Evolutionary conservation across 2,888 invertebrate species (phyloP).

Genomic region (Drosophila neotestacea): DNA sequence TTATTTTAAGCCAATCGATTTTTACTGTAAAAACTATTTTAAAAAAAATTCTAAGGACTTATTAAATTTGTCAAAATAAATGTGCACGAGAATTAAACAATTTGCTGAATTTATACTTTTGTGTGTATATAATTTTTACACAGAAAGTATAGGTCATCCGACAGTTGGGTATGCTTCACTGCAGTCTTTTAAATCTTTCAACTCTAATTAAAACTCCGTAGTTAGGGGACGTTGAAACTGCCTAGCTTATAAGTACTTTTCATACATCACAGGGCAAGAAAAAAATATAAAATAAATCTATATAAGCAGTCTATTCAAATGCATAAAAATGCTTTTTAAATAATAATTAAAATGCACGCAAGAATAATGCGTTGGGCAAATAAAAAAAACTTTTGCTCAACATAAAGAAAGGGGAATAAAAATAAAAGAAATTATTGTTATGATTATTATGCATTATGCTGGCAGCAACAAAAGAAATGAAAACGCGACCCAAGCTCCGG

Average conservation of each 20-base stretch:
- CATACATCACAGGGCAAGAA: not conserved
- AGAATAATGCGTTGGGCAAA: slow-evolving; percentile 51
- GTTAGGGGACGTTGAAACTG: not conserved
- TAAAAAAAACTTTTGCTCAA: slow-evolving; percentile 41
- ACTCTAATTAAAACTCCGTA: not conserved
- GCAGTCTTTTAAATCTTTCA: not conserved
- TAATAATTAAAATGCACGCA: slow-evolving; percentile 69
- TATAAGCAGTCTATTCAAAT: slow-evolving; percentile 22
- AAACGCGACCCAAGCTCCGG: slow-evolving; percentile 53
- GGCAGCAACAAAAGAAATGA: slow-evolving; percentile 61
- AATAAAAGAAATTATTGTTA: slow-evolving; percentile 75
- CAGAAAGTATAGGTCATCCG: no score
- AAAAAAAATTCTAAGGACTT: no score
- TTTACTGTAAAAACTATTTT: not conserved
- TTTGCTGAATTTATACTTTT: no score
- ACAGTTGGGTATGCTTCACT: no score
- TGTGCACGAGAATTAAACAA: no score
- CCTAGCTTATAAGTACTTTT: not conserved
- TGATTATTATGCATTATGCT: slow-evolving; percentile 69
- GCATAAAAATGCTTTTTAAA: slow-evolving; percentile 58
- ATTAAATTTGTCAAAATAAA: no score
- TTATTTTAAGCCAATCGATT: not conserved
- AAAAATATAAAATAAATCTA: slow-evolving; percentile 7
- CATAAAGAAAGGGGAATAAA: slow-evolving; percentile 60
- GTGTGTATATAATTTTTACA: no score